A percentile compares a stretch with the other conserved stretches of the same genome.
phyloP scores from a whole-genome alignment of 2,888 invertebrate genomes.

The Lamellibrachia columna region DNA sequence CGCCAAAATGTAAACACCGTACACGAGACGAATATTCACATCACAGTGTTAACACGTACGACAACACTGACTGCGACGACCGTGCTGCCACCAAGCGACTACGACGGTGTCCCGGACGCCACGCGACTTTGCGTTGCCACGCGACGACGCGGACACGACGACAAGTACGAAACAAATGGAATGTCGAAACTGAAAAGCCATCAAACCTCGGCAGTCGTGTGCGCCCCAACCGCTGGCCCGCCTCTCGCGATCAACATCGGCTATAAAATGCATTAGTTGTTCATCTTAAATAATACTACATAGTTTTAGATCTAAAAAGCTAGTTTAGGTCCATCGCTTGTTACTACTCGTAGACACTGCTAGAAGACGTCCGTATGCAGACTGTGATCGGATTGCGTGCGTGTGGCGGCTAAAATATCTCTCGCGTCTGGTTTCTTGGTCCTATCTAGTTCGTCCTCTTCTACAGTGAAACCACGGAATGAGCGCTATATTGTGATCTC shows the following conservation, averaged over 20 bases:
- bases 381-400: neutral
- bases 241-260: neutral
- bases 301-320: conserved; percentile 12
- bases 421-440: conserved; percentile 9
- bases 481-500: neutral
- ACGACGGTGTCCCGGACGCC: neutral
- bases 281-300: conserved; percentile 6
- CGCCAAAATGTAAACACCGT: conserved; percentile 16
- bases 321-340: neutral
- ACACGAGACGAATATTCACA: conserved; percentile 5
- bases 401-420: conserved; percentile 16
- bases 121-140: neutral
- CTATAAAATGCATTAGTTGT: conserved; percentile 11
- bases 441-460: neutral
- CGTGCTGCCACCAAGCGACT: conserved; percentile 12
- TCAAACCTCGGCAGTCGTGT: neutral
- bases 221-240: neutral
- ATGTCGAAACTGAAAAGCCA: conserved; percentile 16
- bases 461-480: neutral
- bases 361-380: neutral
- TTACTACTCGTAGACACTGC: neutral
- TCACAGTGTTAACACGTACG: conserved; percentile 5
- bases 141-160: neutral
- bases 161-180: conserved; percentile 10
- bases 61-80: conserved; percentile 1